A percentile compares a stretch with the other conserved stretches of the same genome.
Conservation (phyloP, 2,888 invertebrate genomes). For the Xanthia icteritia region DNA sequence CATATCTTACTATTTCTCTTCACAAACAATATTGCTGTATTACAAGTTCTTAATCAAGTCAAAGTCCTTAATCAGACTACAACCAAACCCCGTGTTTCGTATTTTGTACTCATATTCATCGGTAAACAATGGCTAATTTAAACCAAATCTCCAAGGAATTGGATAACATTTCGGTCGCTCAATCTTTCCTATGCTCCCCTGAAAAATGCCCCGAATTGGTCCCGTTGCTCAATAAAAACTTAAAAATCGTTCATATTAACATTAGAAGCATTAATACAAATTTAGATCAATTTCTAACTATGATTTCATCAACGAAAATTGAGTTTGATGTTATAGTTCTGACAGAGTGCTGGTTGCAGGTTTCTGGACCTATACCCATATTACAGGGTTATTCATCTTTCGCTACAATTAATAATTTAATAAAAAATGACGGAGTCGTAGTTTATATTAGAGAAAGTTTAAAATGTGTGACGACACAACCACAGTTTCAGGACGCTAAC, state of each 20-base stretch:
- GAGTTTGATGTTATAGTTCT: not conserved
- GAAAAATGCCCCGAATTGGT: not conserved
- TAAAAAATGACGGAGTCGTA: too few relatives aligned
- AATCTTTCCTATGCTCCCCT: not conserved
- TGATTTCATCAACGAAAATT: not conserved
- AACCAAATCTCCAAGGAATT: not conserved
- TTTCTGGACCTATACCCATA: not conserved
- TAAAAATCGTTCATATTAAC: not conserved
- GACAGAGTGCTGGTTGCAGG: constrained; percentile 2
- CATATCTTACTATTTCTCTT: not conserved
- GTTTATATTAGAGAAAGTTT: not conserved
- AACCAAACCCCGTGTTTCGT: not conserved
- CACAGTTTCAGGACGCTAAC: not conserved
- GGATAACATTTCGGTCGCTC: not conserved
- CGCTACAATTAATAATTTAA: not conserved
- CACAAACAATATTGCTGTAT: not conserved
- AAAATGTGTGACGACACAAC: not conserved
- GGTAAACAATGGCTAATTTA: constrained; percentile 6
- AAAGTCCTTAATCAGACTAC: not conserved
- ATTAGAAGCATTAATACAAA: not conserved
- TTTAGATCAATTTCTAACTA: not conserved
- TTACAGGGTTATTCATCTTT: constrained; percentile 9
- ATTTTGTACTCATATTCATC: not conserved
- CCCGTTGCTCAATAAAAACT: not conserved
- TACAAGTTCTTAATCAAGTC: too few relatives aligned